Evolutionary conservation across 2,113 vertebrate species (phyloP).

Genomic region (Cyrtonyx montezumae): DNA sequence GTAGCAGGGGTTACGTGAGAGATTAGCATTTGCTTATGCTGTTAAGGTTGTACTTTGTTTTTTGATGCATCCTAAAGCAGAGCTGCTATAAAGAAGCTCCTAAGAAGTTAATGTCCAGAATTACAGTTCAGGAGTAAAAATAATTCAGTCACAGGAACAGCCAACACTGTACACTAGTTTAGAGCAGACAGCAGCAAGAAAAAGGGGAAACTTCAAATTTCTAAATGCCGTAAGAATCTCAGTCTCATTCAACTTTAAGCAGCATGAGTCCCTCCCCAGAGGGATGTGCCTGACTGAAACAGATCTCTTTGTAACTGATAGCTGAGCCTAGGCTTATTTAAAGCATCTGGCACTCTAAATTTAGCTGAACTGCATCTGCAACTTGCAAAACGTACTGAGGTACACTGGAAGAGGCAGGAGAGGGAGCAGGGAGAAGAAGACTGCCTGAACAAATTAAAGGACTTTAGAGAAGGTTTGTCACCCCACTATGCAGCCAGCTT

Average conservation of each 20-base stretch:
- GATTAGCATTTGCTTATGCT: neutral
- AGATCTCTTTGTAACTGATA: constrained; percentile 48
- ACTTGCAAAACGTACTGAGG: neutral
- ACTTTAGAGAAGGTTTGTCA: constrained; percentile 49
- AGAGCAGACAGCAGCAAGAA: neutral
- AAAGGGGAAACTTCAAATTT: neutral
- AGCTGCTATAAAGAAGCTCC: neutral
- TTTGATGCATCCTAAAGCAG: fast-evolving
- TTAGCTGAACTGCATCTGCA: constrained; percentile 55
- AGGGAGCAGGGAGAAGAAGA: neutral
- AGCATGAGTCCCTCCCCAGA: constrained; percentile 36
- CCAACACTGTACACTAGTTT: neutral
- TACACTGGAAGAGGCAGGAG: neutral
- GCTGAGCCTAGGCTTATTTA: constrained; percentile 52
- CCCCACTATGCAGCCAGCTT: neutral
- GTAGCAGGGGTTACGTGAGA: neutral
- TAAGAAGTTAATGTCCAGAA: neutral
- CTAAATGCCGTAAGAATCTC: constrained; percentile 34
- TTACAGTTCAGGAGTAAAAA: neutral
- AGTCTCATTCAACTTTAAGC: constrained; percentile 61
- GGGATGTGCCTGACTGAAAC: constrained; percentile 55
- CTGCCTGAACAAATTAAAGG: constrained; percentile 9
- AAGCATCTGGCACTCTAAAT: constrained; percentile 67
- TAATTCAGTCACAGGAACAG: neutral
- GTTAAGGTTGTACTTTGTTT: neutral